A percentile compares a stretch with the other conserved stretches of the same genome.
Conservation (phyloP, 1,140 invertebrate species). For the Bradysia coprophila region DNA sequence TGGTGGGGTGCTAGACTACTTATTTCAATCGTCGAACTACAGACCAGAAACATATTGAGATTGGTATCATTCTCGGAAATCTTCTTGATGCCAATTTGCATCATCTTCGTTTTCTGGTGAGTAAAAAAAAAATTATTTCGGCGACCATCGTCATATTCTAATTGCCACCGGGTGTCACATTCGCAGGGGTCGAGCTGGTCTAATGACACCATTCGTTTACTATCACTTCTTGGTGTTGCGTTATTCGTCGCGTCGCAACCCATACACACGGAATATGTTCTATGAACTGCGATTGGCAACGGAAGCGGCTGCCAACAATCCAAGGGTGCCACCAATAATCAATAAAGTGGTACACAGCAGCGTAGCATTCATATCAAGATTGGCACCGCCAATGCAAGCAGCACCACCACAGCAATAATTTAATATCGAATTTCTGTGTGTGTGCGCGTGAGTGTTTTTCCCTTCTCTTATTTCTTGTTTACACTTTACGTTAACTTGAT, state of each 20-base stretch:
- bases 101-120: slow-evolving; percentile 74
- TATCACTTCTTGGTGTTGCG: slow-evolving; percentile 84
- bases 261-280: slow-evolving; percentile 82
- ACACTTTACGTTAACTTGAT: no score
- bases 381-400: slow-evolving; percentile 36
- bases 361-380: slow-evolving; percentile 36
- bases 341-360: slow-evolving; percentile 27
- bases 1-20: slow-evolving; percentile 72
- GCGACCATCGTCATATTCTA: background rate
- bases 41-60: slow-evolving; percentile 71
- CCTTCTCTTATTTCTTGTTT: no score
- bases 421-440: no score
- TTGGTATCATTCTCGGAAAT: slow-evolving; percentile 81
- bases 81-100: slow-evolving; percentile 71
- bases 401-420: slow-evolving; percentile 6
- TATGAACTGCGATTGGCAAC: slow-evolving; percentile 46
- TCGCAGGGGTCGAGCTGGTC: slow-evolving; percentile 62
- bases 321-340: slow-evolving; percentile 37
- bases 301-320: slow-evolving; percentile 38
- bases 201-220: slow-evolving; percentile 84
- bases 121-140: slow-evolving; percentile 20
- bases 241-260: slow-evolving; percentile 83
- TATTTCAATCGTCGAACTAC: slow-evolving; percentile 71
- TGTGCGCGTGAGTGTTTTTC: no score
- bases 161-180: background rate